Percentiles rank a stretch among this genome's conserved stretches.
Conservation (phyloP, 2,113 vertebrate genomes). For the Pycnonotus jocosus region DNA sequence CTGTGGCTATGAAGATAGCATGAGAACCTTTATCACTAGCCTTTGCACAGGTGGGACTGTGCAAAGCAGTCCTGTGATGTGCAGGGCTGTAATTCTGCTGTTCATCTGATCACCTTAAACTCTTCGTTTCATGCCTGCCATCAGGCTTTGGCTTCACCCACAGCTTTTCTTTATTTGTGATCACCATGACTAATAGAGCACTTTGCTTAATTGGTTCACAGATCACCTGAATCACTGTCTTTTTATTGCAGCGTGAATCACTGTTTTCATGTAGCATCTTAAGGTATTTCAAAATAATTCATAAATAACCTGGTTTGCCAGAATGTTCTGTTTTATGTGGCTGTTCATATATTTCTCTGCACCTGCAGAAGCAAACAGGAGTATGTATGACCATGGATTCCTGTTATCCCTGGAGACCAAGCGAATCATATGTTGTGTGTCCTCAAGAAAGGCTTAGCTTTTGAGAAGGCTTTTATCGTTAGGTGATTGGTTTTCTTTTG, state of each 20-base stretch:
- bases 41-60: background rate
- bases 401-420: background rate
- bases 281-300: background rate
- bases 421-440: background rate
- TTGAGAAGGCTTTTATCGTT: background rate
- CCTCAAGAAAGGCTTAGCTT: background rate
- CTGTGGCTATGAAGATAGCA: accelerated
- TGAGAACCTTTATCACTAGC: background rate
- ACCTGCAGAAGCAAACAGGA: background rate
- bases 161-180: background rate
- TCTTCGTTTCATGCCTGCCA: background rate
- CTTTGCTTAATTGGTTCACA: background rate
- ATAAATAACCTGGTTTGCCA: background rate
- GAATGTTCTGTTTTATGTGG: background rate
- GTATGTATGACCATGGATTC: background rate
- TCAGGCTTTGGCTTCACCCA: background rate
- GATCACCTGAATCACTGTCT: background rate
- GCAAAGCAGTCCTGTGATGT: background rate
- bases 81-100: background rate
- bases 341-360: background rate
- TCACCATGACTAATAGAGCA: background rate
- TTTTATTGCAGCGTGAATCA: background rate
- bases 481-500: background rate
- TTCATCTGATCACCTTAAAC: background rate
- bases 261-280: background rate